Evolutionary conservation across 2,888 invertebrate genomes (phyloP).

Genomic region (Eremobia ochroleuca): DNA sequence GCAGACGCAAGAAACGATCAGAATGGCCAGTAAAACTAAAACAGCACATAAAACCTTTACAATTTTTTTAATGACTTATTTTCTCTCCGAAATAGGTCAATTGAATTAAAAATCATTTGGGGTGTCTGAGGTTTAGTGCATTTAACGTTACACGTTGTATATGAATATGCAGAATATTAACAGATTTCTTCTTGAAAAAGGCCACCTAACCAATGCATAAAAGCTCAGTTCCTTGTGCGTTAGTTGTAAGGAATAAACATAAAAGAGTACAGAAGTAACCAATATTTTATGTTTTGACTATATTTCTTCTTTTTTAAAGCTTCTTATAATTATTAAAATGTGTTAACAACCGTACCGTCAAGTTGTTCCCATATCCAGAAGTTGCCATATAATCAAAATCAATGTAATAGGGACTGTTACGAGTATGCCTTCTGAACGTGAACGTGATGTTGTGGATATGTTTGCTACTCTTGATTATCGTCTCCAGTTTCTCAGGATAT

Average conservation of each 20-base stretch:
- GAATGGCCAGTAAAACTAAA: too few species aligned
- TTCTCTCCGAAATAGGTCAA: too few species aligned
- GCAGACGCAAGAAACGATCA: too few species aligned
- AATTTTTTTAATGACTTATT: too few species aligned
- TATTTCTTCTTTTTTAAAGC: background rate
- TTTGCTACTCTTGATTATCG: constrained; percentile 11
- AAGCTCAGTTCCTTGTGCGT: background rate
- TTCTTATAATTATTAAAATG: background rate
- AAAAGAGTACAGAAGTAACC: too few species aligned
- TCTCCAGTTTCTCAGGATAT: constrained; percentile 45
- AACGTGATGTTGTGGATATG: constrained; percentile 36
- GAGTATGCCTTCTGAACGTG: constrained; percentile 28
- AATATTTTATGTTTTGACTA: too few species aligned
- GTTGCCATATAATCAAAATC: constrained; percentile 36
- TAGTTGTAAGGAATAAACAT: background rate
- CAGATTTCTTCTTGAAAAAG: background rate
- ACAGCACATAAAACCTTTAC: too few species aligned
- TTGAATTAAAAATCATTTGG: too few species aligned
- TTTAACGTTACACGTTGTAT: too few species aligned
- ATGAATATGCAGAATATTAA: background rate
- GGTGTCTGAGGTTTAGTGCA: too few species aligned
- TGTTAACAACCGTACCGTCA: constrained; percentile 23
- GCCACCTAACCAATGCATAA: background rate
- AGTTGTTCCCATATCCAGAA: constrained; percentile 37
- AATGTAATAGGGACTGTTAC: constrained; percentile 40